Base-by-base conservation (phyloP, 2,113 vertebrate genomes). In the Chiloscyllium plagiosum region DNA sequence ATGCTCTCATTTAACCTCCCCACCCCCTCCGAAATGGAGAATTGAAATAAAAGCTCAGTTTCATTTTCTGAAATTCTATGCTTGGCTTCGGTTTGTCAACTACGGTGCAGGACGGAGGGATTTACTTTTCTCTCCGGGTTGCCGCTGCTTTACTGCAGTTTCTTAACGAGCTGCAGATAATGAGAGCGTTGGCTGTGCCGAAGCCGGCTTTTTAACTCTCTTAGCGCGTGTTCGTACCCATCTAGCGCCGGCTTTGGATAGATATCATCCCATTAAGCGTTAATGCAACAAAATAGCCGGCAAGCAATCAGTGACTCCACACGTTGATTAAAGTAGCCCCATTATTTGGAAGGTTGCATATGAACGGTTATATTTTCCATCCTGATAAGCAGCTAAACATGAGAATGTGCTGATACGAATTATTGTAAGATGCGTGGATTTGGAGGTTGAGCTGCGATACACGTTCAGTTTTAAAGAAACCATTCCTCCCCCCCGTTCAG, bases 101-200 rank as follows among this genome's bases (percentile, higher is more conserved):
- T 68, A 37, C 6, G 47, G 22, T 5, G 37, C 1, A 22, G 83
- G 37, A 33, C 26, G 42, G 68, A 24, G 7, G 29, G 15, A 26
- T 52, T 17, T 69, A 13, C 33, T 72, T 70, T 50, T 4, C 68
- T 47, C 69, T 50, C 69, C 22, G 42, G 68, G n/a, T 52, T 72
- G 12, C 68, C 22, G 69, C 94, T 33, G 93, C 22, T 33, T 70
- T 5, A 26, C 94, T 95, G 94, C 66, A 70, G 94, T 50, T 72
- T 52, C 42, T 42, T 95, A 52, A 72, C 47, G 94, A 95, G 69
- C 94, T 95, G 94, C 69, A 52, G 69, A 95, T 95, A 95, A 95
- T 95, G 68, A 76, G 94, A 95, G 13, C 42, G 15, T 37, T 33
- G 89, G 89, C 89, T 66, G 61, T 93, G 61, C 61, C n/a, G 20